Conservation (phyloP, 1,140 invertebrate genomes). For the Trachelipus rathkii region DNA sequence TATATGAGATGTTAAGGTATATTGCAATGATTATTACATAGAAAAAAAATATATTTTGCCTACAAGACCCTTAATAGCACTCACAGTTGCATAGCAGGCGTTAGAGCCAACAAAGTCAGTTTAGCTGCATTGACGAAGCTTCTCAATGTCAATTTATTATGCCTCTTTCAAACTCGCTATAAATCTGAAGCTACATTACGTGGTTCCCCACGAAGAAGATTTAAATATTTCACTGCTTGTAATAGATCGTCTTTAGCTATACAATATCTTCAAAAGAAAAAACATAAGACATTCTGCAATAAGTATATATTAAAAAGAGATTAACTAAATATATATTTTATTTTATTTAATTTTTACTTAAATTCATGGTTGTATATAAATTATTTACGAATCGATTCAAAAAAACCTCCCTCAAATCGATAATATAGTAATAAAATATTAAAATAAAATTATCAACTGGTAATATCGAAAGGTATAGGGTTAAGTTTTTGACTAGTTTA, state of each 20-base stretch:
- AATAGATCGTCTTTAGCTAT: constrained; percentile 79
- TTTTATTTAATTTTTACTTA: no score
- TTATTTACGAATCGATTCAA: no score
- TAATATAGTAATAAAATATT: no score
- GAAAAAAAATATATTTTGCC: not conserved
- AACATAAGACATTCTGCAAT: not conserved
- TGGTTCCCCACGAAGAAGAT: constrained; percentile 78
- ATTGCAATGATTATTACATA: no score
- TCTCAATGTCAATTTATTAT: constrained; percentile 78
- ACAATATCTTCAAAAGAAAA: constrained; percentile 61
- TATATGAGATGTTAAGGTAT: no score
- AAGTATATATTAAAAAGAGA: no score
- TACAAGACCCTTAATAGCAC: constrained; percentile 34
- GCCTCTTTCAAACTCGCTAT: constrained; percentile 86
- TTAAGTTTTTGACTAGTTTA: no score
- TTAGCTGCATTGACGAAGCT: constrained; percentile 80
- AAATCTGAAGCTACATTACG: constrained; percentile 71
- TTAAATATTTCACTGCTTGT: constrained; percentile 81
- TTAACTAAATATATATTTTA: no score
- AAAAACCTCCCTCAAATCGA: no score
- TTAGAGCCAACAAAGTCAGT: constrained; percentile 78
- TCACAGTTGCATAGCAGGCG: constrained; percentile 58
- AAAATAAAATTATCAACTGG: no score
- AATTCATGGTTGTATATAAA: no score
- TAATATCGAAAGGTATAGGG: no score